phyloP scores from a whole-genome alignment of 2,888 invertebrate species.

The Scelioninae gen. 1 region DNA sequence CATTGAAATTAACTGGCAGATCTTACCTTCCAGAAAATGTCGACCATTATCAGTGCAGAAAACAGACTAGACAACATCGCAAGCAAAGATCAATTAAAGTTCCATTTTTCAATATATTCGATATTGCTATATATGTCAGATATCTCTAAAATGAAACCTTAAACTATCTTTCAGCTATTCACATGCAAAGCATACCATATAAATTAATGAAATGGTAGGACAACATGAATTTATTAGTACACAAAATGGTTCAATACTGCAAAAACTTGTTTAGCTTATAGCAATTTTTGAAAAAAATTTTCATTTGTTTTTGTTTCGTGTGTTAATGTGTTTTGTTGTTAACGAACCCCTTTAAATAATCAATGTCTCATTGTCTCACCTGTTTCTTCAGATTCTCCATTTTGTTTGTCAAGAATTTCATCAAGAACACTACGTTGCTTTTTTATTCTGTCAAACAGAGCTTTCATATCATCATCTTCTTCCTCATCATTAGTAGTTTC shows the following conservation, averaged over 20 bases:
- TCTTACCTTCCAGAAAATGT: constrained; percentile 52
- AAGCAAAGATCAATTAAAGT: constrained; percentile 33
- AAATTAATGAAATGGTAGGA: constrained; percentile 34
- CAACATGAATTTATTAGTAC: constrained; percentile 32
- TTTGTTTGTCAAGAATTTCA: constrained; percentile 88
- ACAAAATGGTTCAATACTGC: constrained; percentile 10
- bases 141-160: neutral
- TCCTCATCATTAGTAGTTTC: constrained; percentile 84
- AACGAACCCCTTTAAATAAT: constrained; percentile 7
- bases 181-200: constrained; percentile 38
- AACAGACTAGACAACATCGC: constrained; percentile 46
- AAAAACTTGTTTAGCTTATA: neutral
- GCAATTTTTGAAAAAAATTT: neutral
- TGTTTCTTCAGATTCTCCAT: constrained; percentile 78
- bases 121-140: no score
- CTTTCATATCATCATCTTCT: constrained; percentile 87
- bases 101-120: no score
- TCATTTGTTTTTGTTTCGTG: neutral
- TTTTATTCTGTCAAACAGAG: constrained; percentile 87
- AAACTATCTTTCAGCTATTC: neutral
- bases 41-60: constrained; percentile 20
- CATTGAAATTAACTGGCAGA: constrained; percentile 1
- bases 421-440: constrained; percentile 89
- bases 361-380: constrained; percentile 71
- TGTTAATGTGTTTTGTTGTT: neutral